A percentile compares a stretch with the other conserved stretches of the same genome.
Conservation (phyloP, 2,113 vertebrate species). For the Prietella phreatophila region DNA sequence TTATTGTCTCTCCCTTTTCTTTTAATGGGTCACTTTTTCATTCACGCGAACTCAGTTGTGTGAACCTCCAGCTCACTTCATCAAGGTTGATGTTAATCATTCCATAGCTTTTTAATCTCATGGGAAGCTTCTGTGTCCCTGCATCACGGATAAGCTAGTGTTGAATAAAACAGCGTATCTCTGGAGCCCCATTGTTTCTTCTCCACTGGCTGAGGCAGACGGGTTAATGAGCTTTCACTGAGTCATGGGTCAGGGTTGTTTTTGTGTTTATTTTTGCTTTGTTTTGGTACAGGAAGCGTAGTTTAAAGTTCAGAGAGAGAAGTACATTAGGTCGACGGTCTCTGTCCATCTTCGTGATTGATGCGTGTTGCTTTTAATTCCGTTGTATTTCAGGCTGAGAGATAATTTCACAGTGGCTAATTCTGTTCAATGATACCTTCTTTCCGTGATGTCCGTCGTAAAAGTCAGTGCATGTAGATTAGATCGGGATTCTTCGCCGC, state of each 20-base stretch:
- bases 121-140: neutral
- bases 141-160: neutral
- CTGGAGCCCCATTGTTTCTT: neutral
- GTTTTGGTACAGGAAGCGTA: neutral
- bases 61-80: neutral
- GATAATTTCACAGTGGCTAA: slow-evolving; percentile 49
- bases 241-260: slow-evolving; percentile 13
- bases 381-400: slow-evolving; percentile 35
- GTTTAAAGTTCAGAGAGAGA: slow-evolving; percentile 34
- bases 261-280: neutral
- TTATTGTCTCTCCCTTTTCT: neutral
- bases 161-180: neutral
- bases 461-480: slow-evolving; percentile 28
- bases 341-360: slow-evolving; percentile 36
- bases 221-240: slow-evolving; percentile 33
- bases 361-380: slow-evolving; percentile 29
- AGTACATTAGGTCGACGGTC: slow-evolving; percentile 30
- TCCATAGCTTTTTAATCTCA: neutral
- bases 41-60: neutral
- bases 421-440: slow-evolving; percentile 46
- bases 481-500: neutral
- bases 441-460: neutral
- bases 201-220: neutral
- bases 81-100: neutral
- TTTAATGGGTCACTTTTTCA: neutral